Evolutionary conservation across 92 coral and sea anemone species (phyloP), one percentile per base, ranked within the genome.

Genomic region (Palythoa grandiflora): DNA sequence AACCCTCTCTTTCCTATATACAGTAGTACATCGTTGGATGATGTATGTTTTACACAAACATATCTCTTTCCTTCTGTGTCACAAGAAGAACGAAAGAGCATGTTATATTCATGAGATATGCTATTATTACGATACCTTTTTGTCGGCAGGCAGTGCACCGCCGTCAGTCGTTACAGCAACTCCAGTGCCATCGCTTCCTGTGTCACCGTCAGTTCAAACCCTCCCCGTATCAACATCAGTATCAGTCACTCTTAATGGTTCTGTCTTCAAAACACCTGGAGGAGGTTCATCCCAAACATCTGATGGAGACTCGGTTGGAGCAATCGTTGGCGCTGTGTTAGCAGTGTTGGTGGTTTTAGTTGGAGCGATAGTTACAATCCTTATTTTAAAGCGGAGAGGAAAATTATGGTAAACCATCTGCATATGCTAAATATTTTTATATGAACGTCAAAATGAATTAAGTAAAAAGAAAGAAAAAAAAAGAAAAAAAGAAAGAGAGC

Each of bases 271-370:
- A 76, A 13, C 6, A 9, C 61, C 38, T 52, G 63, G 39, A 11
- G 68, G 47, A 52, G 68, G 47, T 35, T 4, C 48, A 14, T 16
- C 21, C 0, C 15, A 5, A 16, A 14, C 50, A 77, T 3, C 68
- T 52, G 40, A 15, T 0, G 68, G 61, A 11, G 48, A 11, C 10
- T 77, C 83, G 3, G 83, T 14, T 6, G 68, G 83, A 13, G 68
- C 47, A 4, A 77, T 77, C 16, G 68, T 77, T 77, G 83, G 83
- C 5, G 83, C 83, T 14, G 68, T 77, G 47, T 28, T 77, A 2
- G 68, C 83, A 14, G 83, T 53, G 3, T 5, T 77, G 2, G 36
- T 77, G 53, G 68, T 36, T 28, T 7, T 77, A 8, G 47, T 53
- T 28, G 83, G 83, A 54, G 83, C 83, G 19, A 12, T 77, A 14